Percentiles rank a stretch among this genome's conserved stretches.
Evolutionary conservation across 1,140 invertebrate genomes (phyloP).

Genomic region (Planococcus citri): DNA sequence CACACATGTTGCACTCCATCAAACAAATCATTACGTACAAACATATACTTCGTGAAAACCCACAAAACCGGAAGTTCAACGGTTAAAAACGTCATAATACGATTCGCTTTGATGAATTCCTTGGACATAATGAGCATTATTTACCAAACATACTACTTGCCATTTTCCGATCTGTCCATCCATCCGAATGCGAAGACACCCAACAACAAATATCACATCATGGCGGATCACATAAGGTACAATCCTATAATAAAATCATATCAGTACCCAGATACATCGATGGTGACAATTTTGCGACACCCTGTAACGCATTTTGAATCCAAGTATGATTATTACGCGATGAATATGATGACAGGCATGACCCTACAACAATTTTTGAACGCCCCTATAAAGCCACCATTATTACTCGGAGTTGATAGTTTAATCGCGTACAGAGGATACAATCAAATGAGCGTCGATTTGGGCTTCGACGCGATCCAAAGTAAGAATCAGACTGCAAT

Average conservation of each 20-base stretch:
- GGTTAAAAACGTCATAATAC: constrained; percentile 38
- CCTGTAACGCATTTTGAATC: constrained; percentile 35
- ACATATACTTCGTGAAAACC: constrained; percentile 36
- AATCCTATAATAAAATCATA: constrained; percentile 29
- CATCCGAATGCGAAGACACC: background rate
- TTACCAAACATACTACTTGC: constrained; percentile 33
- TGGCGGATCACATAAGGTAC: constrained; percentile 32
- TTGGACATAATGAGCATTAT: constrained; percentile 35
- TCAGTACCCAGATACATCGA: constrained; percentile 33
- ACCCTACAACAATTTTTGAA: too few species aligned
- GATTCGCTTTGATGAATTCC: constrained; percentile 34
- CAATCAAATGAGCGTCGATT: too few species aligned
- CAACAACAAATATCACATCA: constrained; percentile 28
- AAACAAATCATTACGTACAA: background rate
- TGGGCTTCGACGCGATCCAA: constrained; percentile 31
- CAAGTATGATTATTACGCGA: constrained; percentile 30
- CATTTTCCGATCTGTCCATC: background rate
- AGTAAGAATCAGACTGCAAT: constrained; percentile 26
- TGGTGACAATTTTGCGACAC: constrained; percentile 35
- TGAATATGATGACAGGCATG: constrained; percentile 24
- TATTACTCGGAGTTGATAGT: too few species aligned
- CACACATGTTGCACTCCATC: background rate
- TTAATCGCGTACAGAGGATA: too few species aligned
- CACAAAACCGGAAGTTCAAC: constrained; percentile 41
- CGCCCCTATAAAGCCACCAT: background rate